A percentile compares a stretch with the other conserved stretches of the same genome.
These are phyloP conservation scores for Pelecanus crispus DNA, from an alignment of 2,113 vertebrate genomes.

Conservation along the genomic window DNA sequence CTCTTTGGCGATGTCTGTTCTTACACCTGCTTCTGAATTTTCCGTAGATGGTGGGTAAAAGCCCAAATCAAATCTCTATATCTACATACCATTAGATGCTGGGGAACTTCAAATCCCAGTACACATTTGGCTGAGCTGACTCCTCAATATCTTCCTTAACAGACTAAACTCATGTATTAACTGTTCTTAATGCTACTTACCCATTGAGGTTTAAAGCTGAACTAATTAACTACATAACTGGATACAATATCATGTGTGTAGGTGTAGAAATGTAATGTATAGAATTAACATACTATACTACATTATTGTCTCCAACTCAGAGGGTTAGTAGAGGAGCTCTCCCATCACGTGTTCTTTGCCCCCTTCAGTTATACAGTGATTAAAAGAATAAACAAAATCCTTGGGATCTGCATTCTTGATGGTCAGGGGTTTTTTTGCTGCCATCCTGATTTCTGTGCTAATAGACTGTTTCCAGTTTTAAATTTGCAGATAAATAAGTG, in stretches of 20 bases:
- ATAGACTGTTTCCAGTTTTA: background rate
- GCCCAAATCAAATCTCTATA: background rate
- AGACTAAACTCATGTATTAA: background rate
- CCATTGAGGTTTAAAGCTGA: background rate
- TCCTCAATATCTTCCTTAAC: background rate
- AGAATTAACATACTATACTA: background rate
- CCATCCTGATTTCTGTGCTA: background rate
- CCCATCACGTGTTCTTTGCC: background rate
- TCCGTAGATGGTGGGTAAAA: background rate
- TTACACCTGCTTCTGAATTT: background rate
- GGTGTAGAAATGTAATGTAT: background rate
- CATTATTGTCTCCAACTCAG: background rate
- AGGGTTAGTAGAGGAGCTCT: background rate
- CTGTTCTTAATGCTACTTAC: background rate
- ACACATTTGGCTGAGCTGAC: background rate
- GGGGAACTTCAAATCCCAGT: background rate
- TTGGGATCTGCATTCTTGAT: background rate
- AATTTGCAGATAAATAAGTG: background rate
- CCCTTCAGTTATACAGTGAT: background rate
- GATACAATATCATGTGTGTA: background rate
- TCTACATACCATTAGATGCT: background rate
- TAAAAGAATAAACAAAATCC: background rate
- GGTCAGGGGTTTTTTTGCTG: background rate
- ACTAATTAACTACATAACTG: background rate
- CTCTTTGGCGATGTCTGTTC: background rate